Base-by-base conservation (phyloP, 2,888 invertebrate genomes). In the Phorcus lineatus region DNA sequence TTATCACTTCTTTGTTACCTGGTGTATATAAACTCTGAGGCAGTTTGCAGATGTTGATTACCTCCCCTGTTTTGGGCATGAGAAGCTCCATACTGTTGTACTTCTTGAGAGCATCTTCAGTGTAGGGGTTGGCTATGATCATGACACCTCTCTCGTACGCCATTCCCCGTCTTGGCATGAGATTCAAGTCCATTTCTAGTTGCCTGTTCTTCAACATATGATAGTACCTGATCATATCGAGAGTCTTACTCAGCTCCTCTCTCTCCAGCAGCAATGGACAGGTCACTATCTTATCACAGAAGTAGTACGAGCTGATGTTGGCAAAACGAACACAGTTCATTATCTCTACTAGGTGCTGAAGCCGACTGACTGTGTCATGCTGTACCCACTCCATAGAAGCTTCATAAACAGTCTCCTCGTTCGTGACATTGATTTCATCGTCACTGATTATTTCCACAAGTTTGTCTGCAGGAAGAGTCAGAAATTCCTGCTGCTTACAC, bases 21-120 rank as follows among this genome's bases (percentile, higher is more conserved):
- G 92, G 92, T 66, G 91, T 92, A 82, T 91, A 91, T n/a, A 92
- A 85, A 84, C 91, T 91, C 78, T 91, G 90, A 17, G 92, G 92
- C 40, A 92, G 88, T 84, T 91, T 91, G 80, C 91, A 91, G 28
- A 92, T 87, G 66, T 88, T 88, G 16, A 88, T 87, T 22, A 91
- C 90, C 78, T 90, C 89, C 22, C 91, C 91, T 53, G 90, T 88
- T 47, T 86, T 87, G 0, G 92, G 92, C 78, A 91, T 82, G 78
- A 92, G 79, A 81, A 91, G 86, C 82, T 92, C 92, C 88, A 92
- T 91, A 75, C 89, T 89, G 85, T 91, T 91, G 85, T 89, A 92
- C 83, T 92, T 92, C 84, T 89, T 89, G 53, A 87, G 82, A 0
- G 87, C 85, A 74, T 92, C 92, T 78, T 92, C 91, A 2, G 91